These are phyloP conservation scores for Anastatus disparis DNA, from an alignment of 1,140 invertebrate genomes.

Conservation along the genomic window DNA sequence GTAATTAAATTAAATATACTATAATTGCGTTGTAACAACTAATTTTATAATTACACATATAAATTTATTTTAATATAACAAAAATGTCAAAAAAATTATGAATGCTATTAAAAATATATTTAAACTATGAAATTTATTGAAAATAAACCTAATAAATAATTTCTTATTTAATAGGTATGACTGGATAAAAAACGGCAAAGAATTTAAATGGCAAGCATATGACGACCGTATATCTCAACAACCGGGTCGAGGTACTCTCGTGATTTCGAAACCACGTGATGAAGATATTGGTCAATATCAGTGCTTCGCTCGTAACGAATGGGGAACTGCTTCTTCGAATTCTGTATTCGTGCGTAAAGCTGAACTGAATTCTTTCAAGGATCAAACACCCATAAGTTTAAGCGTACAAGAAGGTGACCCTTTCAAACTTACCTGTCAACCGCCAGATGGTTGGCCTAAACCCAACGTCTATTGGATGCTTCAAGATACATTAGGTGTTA, in stretches of 20 bases:
- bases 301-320: conserved; percentile 95
- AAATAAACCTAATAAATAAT: too few relatives aligned
- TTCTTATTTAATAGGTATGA: conserved; percentile 84
- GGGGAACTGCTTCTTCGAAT: conserved; percentile 93
- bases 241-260: conserved; percentile 89
- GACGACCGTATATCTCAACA: conserved; percentile 94
- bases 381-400: conserved; percentile 73
- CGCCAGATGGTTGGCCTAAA: conserved; percentile 93
- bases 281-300: conserved; percentile 97
- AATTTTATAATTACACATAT: too few relatives aligned
- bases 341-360: conserved; percentile 95
- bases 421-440: conserved; percentile 86
- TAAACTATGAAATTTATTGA: too few relatives aligned
- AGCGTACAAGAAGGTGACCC: conserved; percentile 87
- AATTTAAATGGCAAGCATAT: conserved; percentile 89
- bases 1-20: too few relatives aligned
- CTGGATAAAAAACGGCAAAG: conserved; percentile 96
- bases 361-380: conserved; percentile 91
- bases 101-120: too few relatives aligned
- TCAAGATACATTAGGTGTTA: conserved; percentile 79
- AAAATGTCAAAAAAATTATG: too few relatives aligned
- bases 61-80: too few relatives aligned
- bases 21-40: too few relatives aligned
- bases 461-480: conserved; percentile 94
- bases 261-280: conserved; percentile 87